Conservation (phyloP, 2,113 vertebrate genomes). For the Phalacrocorax pelagicus region DNA sequence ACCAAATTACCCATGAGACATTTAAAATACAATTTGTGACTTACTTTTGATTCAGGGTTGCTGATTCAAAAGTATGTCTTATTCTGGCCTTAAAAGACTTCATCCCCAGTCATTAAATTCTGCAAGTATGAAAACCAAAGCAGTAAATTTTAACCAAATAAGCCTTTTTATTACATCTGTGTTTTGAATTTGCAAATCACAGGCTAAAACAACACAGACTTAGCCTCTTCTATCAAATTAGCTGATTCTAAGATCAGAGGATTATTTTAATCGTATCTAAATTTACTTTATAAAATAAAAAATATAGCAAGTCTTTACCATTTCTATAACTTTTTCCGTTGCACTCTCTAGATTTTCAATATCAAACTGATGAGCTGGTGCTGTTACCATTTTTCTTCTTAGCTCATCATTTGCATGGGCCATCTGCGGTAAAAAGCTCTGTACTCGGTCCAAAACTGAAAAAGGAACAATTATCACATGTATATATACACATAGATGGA, state of each 20-base stretch:
- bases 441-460: slow-evolving; percentile 86
- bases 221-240: neutral
- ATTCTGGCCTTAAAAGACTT: neutral
- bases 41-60: neutral
- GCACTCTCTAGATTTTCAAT: slow-evolving; percentile 83
- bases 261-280: neutral
- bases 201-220: neutral
- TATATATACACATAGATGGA: neutral
- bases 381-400: slow-evolving; percentile 78
- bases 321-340: slow-evolving; percentile 85
- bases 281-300: neutral
- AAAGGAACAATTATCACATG: neutral
- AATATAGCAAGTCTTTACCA: slow-evolving; percentile 73
- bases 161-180: neutral
- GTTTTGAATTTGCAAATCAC: neutral
- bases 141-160: neutral
- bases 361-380: slow-evolving; percentile 80
- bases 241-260: neutral
- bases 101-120: neutral
- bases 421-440: slow-evolving; percentile 90
- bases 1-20: neutral
- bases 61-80: neutral
- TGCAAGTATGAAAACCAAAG: neutral
- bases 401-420: slow-evolving; percentile 88
- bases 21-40: neutral